These are phyloP conservation scores for Drosophila robusta DNA, from an alignment of 2,888 invertebrate species.

Conservation along the genomic window DNA sequence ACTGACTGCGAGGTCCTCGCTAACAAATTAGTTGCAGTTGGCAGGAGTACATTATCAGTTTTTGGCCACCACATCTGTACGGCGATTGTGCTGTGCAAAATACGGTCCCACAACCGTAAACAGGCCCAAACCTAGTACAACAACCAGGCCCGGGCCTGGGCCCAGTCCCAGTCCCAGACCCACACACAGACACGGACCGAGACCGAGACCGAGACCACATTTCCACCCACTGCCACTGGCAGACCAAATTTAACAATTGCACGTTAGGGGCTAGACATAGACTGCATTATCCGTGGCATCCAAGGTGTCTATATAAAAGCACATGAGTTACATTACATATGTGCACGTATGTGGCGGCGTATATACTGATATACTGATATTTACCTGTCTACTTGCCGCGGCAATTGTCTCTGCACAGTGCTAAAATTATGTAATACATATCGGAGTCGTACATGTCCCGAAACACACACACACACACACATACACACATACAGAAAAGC, in stretches of 20 bases:
- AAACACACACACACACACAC: background rate
- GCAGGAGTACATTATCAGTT: constrained; percentile 63
- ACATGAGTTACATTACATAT: constrained; percentile 2
- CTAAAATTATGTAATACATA: constrained; percentile 39
- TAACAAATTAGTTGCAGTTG: constrained; percentile 64
- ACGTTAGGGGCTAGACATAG: constrained; percentile 43
- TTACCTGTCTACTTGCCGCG: constrained; percentile 40
- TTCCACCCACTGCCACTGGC: constrained; percentile 34
- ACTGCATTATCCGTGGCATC: constrained; percentile 46
- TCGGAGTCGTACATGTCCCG: constrained; percentile 20
- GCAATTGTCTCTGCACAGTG: constrained; percentile 42
- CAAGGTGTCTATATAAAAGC: constrained; percentile 29
- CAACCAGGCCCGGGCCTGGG: background rate
- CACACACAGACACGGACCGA: constrained; percentile 2
- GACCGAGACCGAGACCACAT: constrained; percentile 18
- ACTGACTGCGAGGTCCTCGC: constrained; percentile 47
- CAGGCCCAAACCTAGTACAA: constrained; percentile 12
- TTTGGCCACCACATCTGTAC: constrained; percentile 56
- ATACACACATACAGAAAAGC: background rate
- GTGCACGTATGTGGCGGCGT: constrained; percentile 1
- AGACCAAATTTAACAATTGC: constrained; percentile 43
- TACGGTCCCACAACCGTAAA: constrained; percentile 47
- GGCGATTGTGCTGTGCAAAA: constrained; percentile 40
- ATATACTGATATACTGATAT: constrained; percentile 39
- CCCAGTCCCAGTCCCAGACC: too few relatives aligned